Evolutionary conservation across 2,113 vertebrate genomes (phyloP).

Genomic region (Macaca fascicularis): T2T-MFA8v1.1 NC_088377.1:46438501-46439000

Average conservation of each 20-base stretch:
- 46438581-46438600: too few relatives aligned
- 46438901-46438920: constrained; percentile 89
- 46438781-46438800: neutral
- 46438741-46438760: too few relatives aligned
- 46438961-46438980: neutral
- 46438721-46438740: fast-evolving
- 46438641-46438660: too few relatives aligned
- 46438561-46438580: too few relatives aligned
- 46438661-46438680: neutral
- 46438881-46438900: constrained; percentile 87
- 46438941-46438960: constrained; percentile 38
- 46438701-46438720: too few relatives aligned
- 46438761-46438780: too few relatives aligned
- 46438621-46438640: too few relatives aligned
- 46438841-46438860: constrained; percentile 74
- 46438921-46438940: constrained; percentile 89
- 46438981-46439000: neutral
- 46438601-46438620: too few relatives aligned
- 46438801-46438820: neutral
- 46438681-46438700: fast-evolving
- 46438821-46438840: neutral
- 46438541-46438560: neutral
- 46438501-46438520: neutral
- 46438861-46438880: constrained; percentile 89
- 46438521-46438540: neutral